Evolutionary conservation across 1,140 invertebrate species (phyloP), one percentile per base, ranked within the genome.

Genomic region (Adelges cooleyi): DNA sequence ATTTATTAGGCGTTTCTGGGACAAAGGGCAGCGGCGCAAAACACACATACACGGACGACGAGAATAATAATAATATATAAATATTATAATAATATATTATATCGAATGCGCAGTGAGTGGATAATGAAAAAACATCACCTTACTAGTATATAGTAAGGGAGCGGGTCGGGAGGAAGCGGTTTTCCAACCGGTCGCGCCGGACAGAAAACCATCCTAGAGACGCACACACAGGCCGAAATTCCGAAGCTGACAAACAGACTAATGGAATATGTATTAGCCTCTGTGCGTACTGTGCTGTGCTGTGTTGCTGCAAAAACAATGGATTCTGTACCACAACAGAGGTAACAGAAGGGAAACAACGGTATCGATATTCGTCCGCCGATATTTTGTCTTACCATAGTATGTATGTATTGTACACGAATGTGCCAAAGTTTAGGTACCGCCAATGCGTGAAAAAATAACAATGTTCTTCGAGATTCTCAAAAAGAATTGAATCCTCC

Each of bases 1-100:
- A 62, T 62, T 62, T 62, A 62, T 62, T 62, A 62, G 42, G 56
- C 56, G 56, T 48, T 62, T 62, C 42, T 62, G 27, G 56, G 56
- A 62, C 56, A 48, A 62, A 62, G 40, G n/a, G 46, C 56, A n/a
- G 18, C 17, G 42, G 18, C 17, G 42, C 40, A 11, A 48, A 56
- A 48, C 54, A 29, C 23, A 18, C 11, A n/a, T n/a, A n/a, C n/a
- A n/a, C n/a, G n/a, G 38, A 15, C 11, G 11, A 36, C 11, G 36
- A 22, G 33, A 3, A 15, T n/a, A 40, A 53, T 10, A 33, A n/a
- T n/a, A n/a, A n/a, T n/a, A n/a, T n/a, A n/a, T n/a, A n/a, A n/a
- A n/a, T n/a, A 52, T n/a, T n/a, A n/a, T n/a, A n/a, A n/a, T n/a
- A n/a, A n/a, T n/a, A n/a, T n/a, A n/a, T n/a, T n/a, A n/a, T n/a